Conservation (phyloP, 2,888 invertebrate genomes). For the Homarus gammarus region DNA sequence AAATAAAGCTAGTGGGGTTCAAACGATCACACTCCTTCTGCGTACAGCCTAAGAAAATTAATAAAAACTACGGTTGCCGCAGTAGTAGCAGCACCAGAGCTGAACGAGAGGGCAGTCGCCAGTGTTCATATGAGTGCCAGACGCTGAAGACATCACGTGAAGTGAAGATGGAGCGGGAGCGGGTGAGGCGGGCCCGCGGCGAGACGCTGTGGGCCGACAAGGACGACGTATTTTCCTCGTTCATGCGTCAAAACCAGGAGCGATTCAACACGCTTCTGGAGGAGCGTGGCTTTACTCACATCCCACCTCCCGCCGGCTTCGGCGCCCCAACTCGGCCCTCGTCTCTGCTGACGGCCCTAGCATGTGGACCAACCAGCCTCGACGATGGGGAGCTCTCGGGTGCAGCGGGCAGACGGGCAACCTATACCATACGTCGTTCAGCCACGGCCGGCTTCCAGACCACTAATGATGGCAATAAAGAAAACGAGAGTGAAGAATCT, state of each 20-base stretch:
- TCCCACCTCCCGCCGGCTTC: conserved; percentile 75
- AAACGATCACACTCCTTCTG: conserved; percentile 60
- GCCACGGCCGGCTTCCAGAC: conserved; percentile 50
- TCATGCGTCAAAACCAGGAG: conserved; percentile 61
- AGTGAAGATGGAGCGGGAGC: conserved; percentile 75
- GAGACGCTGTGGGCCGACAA: conserved; percentile 63
- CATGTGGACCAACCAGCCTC: conserved; percentile 66
- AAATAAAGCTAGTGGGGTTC: conserved; percentile 58
- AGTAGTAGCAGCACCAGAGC: conserved; percentile 41
- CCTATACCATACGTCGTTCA: conserved; percentile 53
- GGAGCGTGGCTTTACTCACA: conserved; percentile 66
- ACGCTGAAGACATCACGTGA: conserved; percentile 74
- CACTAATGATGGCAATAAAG: conserved; percentile 17
- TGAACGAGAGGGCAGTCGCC: conserved; percentile 11
- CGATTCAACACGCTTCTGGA: conserved; percentile 64
- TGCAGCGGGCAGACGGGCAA: conserved; percentile 48
- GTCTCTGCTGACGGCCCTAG: conserved; percentile 63
- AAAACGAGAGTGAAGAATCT: conserved; percentile 43
- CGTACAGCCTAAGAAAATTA: conserved; percentile 31
- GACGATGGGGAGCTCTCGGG: conserved; percentile 63
- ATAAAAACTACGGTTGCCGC: conserved; percentile 18
- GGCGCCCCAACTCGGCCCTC: conserved; percentile 69
- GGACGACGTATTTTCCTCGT: conserved; percentile 51
- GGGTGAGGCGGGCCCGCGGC: conserved; percentile 63
- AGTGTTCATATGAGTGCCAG: conserved; percentile 62